Conservation (phyloP, 2,888 invertebrate genomes). For the Gonocerus acuteangulatus region DNA sequence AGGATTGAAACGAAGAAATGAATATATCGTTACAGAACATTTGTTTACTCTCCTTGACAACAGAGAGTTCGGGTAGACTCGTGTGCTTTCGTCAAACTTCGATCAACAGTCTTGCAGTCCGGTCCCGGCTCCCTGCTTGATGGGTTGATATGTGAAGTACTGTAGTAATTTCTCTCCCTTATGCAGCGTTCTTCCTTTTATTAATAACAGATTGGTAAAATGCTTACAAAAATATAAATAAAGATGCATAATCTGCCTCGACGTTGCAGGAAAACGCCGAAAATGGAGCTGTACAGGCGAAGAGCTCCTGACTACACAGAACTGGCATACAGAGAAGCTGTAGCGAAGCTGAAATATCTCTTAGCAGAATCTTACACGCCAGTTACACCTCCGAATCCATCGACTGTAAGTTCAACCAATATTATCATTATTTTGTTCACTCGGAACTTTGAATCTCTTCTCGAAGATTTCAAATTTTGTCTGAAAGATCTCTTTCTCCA, state of each 20-base stretch:
- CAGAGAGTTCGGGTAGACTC: neutral
- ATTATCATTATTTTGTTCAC: neutral
- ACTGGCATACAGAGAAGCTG: constrained; percentile 75
- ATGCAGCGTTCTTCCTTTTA: neutral
- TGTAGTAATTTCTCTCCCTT: neutral
- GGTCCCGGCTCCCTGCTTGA: neutral
- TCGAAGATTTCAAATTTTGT: too few relatives aligned
- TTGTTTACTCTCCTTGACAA: too few relatives aligned
- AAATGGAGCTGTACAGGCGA: constrained; percentile 50
- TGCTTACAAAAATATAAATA: too few relatives aligned
- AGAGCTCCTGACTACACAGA: constrained; percentile 68
- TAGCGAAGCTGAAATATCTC: constrained; percentile 66
- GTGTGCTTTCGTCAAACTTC: neutral
- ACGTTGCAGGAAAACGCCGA: constrained; percentile 39
- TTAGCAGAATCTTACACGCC: constrained; percentile 63
- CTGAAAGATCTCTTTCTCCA: too few relatives aligned
- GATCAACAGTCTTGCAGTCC: neutral
- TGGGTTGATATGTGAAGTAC: neutral
- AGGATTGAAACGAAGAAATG: too few relatives aligned
- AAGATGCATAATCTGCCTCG: neutral
- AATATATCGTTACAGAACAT: too few relatives aligned
- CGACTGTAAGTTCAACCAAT: constrained; percentile 26
- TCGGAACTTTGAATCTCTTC: too few relatives aligned
- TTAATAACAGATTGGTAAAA: too few relatives aligned
- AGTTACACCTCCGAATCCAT: constrained; percentile 29